A percentile compares a stretch with the other conserved stretches of the same genome.
Evolutionary conservation across 2,888 invertebrate genomes (phyloP).

Genomic region (Parnassius smintheus): DNA sequence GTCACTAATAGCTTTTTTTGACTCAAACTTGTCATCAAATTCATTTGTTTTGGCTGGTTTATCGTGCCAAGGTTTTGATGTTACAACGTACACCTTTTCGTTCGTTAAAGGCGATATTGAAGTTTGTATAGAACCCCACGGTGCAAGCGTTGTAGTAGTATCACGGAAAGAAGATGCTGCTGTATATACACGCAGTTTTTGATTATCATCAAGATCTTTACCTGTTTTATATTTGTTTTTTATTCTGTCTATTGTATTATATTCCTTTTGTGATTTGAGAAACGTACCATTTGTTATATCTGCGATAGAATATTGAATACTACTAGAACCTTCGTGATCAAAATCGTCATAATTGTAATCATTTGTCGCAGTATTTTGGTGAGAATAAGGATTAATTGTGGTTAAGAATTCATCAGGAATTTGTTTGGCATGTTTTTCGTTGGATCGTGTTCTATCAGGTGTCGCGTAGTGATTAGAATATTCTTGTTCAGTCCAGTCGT

Average conservation of each 20-base stretch:
- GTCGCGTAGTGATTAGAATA: slow-evolving; percentile 79
- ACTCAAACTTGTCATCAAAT: slow-evolving; percentile 58
- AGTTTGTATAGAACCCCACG: slow-evolving; percentile 86
- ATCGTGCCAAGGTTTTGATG: slow-evolving; percentile 84
- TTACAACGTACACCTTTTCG: slow-evolving; percentile 91
- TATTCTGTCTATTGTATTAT: slow-evolving; percentile 59
- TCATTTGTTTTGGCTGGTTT: slow-evolving; percentile 48
- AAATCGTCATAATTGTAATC: slow-evolving; percentile 63
- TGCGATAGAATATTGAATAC: slow-evolving; percentile 64
- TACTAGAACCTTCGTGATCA: slow-evolving; percentile 75
- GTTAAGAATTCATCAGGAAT: slow-evolving; percentile 90
- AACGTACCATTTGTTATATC: slow-evolving; percentile 51
- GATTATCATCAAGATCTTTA: slow-evolving; percentile 44
- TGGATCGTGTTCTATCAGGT: slow-evolving; percentile 75
- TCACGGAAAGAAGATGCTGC: slow-evolving; percentile 67
- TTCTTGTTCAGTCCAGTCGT: slow-evolving; percentile 91
- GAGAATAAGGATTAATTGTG: slow-evolving; percentile 74
- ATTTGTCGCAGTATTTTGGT: slow-evolving; percentile 52
- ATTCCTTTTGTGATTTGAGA: slow-evolving; percentile 51
- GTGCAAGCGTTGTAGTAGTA: slow-evolving; percentile 66
- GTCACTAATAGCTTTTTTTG: slow-evolving; percentile 52
- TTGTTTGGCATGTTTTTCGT: slow-evolving; percentile 85
- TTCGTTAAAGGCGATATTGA: slow-evolving; percentile 88
- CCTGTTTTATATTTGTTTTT: slow-evolving; percentile 53
- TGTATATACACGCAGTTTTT: slow-evolving; percentile 66